phyloP scores from a whole-genome alignment of 1,140 invertebrate species.

The Atta texana region DNA sequence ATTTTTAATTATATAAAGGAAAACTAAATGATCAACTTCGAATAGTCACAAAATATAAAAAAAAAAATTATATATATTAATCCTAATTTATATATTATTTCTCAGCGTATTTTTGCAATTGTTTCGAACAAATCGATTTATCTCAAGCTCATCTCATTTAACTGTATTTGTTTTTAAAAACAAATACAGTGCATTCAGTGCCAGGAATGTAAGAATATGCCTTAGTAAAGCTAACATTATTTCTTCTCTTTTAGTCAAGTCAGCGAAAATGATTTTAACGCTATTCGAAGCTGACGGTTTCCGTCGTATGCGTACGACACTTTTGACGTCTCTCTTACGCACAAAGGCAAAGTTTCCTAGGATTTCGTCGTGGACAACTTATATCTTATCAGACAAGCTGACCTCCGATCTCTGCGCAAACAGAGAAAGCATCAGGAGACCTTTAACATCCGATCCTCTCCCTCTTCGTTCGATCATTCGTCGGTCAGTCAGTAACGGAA shows the following conservation, averaged over 20 bases:
- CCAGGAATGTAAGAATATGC: neutral
- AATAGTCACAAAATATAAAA: neutral
- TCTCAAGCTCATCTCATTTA: too few species aligned
- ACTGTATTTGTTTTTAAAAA: neutral
- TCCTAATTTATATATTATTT: neutral
- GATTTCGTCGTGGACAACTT: neutral
- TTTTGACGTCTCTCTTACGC: too few species aligned
- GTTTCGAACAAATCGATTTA: neutral
- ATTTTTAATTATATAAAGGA: neutral
- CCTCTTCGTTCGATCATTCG: slow-evolving; percentile 38
- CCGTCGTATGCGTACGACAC: too few species aligned
- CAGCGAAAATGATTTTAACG: neutral
- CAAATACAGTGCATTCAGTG: neutral
- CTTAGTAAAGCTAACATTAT: neutral
- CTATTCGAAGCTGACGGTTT: too few species aligned
- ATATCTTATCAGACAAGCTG: slow-evolving; percentile 40
- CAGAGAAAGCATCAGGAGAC: slow-evolving; percentile 53
- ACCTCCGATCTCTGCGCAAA: slow-evolving; percentile 37
- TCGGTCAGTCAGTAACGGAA: slow-evolving; percentile 47
- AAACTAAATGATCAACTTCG: neutral
- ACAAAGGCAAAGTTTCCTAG: neutral
- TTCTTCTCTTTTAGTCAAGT: neutral
- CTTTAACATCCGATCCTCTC: slow-evolving; percentile 57
- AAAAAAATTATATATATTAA: neutral
- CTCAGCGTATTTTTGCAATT: neutral